Percentiles rank a stretch among this genome's conserved stretches.
These are phyloP conservation scores for Leuciscus idus DNA, from an alignment of 2,113 vertebrate species.

Conservation along the genomic window DNA sequence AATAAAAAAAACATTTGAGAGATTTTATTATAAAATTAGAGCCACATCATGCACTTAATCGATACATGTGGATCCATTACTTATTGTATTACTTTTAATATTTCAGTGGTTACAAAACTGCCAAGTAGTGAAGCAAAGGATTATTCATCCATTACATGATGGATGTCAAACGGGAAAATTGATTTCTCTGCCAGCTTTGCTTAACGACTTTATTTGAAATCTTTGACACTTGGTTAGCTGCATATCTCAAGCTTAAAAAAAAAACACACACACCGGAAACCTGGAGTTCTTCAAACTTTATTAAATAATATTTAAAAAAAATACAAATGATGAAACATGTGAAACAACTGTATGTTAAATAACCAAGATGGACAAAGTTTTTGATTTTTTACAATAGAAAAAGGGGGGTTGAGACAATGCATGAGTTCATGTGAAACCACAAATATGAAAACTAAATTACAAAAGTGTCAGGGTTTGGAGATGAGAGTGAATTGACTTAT, in stretches of 20 bases:
- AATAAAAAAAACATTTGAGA: neutral
- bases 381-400: constrained; percentile 21
- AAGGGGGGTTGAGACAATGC: constrained; percentile 26
- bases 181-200: neutral
- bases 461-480: neutral
- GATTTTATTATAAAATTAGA: neutral
- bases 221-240: neutral
- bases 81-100: neutral
- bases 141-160: neutral
- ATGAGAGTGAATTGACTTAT: neutral
- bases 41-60: too few species aligned
- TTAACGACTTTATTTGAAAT: neutral
- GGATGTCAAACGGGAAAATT: neutral
- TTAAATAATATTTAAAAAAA: constrained; percentile 46
- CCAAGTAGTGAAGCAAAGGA: neutral
- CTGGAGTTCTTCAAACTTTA: constrained; percentile 21
- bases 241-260: neutral
- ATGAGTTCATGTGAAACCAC: neutral
- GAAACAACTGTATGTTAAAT: constrained; percentile 2
- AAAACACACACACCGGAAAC: neutral
- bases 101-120: neutral
- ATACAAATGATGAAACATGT: constrained; percentile 24
- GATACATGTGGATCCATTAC: neutral
- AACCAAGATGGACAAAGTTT: neutral
- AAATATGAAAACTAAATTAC: neutral